Percentiles rank a stretch among this genome's conserved stretches.
Evolutionary conservation across 2,797 vertebrate species (phyloP).

Genomic region (Decapterus maruadsi): DNA sequence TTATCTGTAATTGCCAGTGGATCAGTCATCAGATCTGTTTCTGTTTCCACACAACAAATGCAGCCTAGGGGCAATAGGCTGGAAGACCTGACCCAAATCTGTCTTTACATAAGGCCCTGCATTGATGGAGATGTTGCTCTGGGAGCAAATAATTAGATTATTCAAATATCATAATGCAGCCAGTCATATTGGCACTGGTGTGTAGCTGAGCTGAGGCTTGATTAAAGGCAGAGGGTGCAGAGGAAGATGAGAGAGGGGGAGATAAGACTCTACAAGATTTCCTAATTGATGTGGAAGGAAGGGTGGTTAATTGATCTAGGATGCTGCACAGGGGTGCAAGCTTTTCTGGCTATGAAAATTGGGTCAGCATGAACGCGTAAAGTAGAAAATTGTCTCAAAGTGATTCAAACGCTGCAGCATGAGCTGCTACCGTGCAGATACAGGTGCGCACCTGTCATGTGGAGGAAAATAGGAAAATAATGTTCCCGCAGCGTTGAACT

Average conservation of each 20-base stretch:
- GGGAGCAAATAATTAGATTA: constrained; percentile 73
- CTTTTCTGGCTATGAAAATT: constrained; percentile 31
- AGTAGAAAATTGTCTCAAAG: not conserved
- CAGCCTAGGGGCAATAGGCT: constrained; percentile 56
- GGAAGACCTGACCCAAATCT: constrained; percentile 77
- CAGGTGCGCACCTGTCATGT: constrained; percentile 54
- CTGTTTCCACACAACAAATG: constrained; percentile 69
- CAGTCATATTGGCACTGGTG: constrained; percentile 51
- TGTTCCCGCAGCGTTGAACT: not conserved
- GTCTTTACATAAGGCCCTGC: constrained; percentile 70
- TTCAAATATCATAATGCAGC: constrained; percentile 70
- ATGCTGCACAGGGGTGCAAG: constrained; percentile 19
- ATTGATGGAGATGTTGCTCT: constrained; percentile 71
- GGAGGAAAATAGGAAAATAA: not conserved
- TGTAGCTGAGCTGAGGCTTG: constrained; percentile 40
- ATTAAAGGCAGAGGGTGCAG: constrained; percentile 56
- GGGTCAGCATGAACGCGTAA: constrained; percentile 37
- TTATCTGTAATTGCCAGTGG: constrained; percentile 61
- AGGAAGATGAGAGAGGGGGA: constrained; percentile 19
- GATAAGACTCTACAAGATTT: constrained; percentile 41
- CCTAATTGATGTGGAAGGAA: constrained; percentile 64
- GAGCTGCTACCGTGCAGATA: constrained; percentile 1
- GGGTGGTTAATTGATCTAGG: constrained; percentile 58
- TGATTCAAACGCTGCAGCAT: not conserved
- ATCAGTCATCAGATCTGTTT: constrained; percentile 70